These are phyloP conservation scores for Chauna torquata DNA, from an alignment of 2,113 vertebrate genomes.

Conservation along the genomic window DNA sequence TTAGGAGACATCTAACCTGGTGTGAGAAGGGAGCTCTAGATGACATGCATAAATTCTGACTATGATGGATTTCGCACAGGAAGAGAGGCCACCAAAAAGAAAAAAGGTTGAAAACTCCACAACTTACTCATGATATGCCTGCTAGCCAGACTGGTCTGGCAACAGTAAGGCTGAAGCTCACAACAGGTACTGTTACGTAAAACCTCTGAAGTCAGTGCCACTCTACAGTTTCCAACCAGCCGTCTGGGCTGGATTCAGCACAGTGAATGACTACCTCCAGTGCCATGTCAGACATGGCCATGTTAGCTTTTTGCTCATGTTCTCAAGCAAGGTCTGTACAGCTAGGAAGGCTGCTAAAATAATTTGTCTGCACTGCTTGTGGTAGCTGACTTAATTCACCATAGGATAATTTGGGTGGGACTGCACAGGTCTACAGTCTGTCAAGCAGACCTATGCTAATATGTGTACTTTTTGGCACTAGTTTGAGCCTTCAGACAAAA, in stretches of 20 bases:
- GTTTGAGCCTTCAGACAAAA: background rate
- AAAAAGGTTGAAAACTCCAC: background rate
- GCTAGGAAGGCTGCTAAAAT: background rate
- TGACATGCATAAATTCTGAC: background rate
- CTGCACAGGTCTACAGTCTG: accelerated
- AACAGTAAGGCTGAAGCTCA: background rate
- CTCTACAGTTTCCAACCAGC: background rate
- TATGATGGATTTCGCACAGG: background rate
- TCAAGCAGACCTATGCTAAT: background rate
- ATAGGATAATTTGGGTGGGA: background rate
- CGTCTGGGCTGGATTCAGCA: background rate
- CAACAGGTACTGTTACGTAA: background rate
- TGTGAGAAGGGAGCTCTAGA: background rate
- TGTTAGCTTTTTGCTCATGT: background rate
- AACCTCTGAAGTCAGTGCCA: background rate
- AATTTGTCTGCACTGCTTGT: background rate
- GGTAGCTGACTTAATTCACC: background rate
- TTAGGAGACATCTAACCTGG: background rate
- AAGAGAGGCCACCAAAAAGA: background rate
- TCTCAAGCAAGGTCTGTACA: background rate
- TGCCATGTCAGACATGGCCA: background rate
- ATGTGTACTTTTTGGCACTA: background rate
- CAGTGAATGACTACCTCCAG: background rate
- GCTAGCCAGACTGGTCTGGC: background rate
- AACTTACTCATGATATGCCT: background rate